phyloP scores from a whole-genome alignment of 2,888 invertebrate genomes.

The Cacoxenus indagator region DNA sequence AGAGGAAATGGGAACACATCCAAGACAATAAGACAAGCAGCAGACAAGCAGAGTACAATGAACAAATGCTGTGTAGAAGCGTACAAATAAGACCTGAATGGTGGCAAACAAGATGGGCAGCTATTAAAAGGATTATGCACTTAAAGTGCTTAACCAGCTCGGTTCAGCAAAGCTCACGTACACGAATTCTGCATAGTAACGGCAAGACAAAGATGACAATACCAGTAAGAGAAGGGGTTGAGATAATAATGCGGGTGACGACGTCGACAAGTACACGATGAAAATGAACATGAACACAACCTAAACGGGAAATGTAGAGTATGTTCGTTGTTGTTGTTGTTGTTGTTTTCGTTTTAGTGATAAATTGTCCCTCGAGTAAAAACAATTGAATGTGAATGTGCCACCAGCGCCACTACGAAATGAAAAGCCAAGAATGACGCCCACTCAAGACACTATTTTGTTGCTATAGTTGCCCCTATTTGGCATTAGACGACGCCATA shows the following conservation, averaged over 20 bases:
- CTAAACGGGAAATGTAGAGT: background rate
- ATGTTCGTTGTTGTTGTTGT: slow-evolving; percentile 23
- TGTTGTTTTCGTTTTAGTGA: slow-evolving; percentile 49
- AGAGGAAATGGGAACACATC: background rate
- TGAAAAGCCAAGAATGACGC: background rate
- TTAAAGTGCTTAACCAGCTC: slow-evolving; percentile 30
- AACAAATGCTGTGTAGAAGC: background rate
- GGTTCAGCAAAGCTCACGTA: background rate
- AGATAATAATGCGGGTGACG: background rate
- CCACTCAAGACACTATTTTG: slow-evolving; percentile 8
- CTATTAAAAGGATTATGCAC: slow-evolving; percentile 43
- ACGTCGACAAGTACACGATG: background rate
- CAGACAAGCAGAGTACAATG: background rate
- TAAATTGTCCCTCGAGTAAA: slow-evolving; percentile 62
- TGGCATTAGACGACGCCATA: slow-evolving; percentile 4
- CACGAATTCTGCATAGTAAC: background rate
- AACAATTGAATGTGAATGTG: slow-evolving; percentile 52
- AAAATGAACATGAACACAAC: background rate
- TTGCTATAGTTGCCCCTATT: background rate
- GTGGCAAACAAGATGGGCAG: slow-evolving; percentile 23
- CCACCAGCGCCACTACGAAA: background rate
- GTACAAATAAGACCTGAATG: background rate
- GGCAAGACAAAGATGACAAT: background rate
- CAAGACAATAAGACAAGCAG: background rate
- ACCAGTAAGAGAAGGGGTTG: background rate